Percentiles rank a stretch among this genome's conserved stretches.
These are phyloP conservation scores for Drosophila bifasciata DNA, from an alignment of 1,140 invertebrate species.

Conservation along the genomic window DNA sequence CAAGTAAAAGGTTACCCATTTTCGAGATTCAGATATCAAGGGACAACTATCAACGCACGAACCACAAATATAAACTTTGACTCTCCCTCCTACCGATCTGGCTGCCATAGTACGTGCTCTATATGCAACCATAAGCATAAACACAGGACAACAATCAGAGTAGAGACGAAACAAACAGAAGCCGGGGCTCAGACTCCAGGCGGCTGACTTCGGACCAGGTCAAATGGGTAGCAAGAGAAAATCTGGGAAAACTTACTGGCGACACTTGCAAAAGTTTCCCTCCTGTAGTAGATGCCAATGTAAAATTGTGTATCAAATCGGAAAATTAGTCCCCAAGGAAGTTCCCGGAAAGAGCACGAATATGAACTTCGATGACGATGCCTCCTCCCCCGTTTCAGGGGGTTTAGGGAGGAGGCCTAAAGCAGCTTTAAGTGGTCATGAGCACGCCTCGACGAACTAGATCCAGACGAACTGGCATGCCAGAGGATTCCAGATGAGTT, in stretches of 20 bases:
- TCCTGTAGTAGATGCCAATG: constrained; percentile 23
- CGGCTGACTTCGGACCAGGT: constrained; percentile 25
- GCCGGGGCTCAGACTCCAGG: constrained; percentile 18
- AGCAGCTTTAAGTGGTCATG: constrained; percentile 52
- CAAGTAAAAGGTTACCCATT: no score
- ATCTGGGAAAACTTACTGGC: constrained; percentile 30
- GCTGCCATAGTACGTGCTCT: constrained; percentile 50
- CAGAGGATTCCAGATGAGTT: constrained; percentile 21
- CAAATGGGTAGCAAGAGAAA: constrained; percentile 44
- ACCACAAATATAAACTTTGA: constrained; percentile 36
- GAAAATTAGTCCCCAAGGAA: constrained; percentile 52
- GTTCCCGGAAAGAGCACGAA: constrained; percentile 22
- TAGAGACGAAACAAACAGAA: constrained; percentile 34
- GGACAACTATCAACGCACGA: constrained; percentile 24
- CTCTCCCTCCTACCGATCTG: constrained; percentile 11
- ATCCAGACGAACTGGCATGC: constrained; percentile 14
- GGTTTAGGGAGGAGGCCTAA: constrained; percentile 13
- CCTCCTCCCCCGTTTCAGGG: constrained; percentile 6
- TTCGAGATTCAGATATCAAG: constrained; percentile 5
- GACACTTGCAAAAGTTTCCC: constrained; percentile 9
- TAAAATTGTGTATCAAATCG: constrained; percentile 52
- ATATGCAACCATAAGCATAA: constrained; percentile 46
- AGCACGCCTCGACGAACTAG: constrained; percentile 24
- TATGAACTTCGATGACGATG: constrained; percentile 35
- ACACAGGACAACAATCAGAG: constrained; percentile 34